Evolutionary conservation across 2,113 vertebrate genomes (phyloP), one percentile per base, ranked within the genome.

Genomic region (Budorcas taxicolor): DNA sequence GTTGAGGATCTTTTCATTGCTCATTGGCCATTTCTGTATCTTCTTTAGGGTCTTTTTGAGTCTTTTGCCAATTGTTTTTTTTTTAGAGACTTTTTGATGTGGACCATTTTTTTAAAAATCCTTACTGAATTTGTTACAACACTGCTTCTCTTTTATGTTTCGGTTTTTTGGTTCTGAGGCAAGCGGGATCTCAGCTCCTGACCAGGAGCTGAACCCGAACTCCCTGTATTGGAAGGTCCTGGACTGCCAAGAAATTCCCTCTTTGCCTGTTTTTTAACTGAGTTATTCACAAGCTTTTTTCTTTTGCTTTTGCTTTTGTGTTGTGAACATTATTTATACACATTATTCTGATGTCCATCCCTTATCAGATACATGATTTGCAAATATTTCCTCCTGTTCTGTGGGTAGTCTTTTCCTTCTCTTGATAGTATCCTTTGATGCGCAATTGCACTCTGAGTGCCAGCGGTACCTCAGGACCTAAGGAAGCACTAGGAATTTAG

Each of bases 281-380:
- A 25, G 21, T 74, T 74, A 25, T 40, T 43, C 6, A 3, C 36
- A 74, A 40, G 19, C n/a, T 74, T 74, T 74, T 84, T 57, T 25
- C 40, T 89, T 80, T 84, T 58, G 33, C 40, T 89, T 87, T 83
- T 58, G 52, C 23, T 76, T 47, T 40, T 90, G 14, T 84, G n/a
- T 50, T 43, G 53, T 27, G 58, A 33, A 33, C 10, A 14, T 43
- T 86, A 17, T 50, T 47, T 50, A 60, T 31, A 60, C 45, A 33
- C 78, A 81, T 16, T 81, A 16, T 60, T 60, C 64, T 40, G 67
- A 50, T 36, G 9, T 19, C 47, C 82, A 43, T 33, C n/a, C n/a
- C 33, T 64, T 43, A 43, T 53, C 80, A 55, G 78, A 43, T 84
- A 17, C 11, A 52, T 40, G 33, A 40, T 52, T 7, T 93, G 43